phyloP scores from a whole-genome alignment of 2,113 vertebrate species.

The Nesoenas mayeri region DNA sequence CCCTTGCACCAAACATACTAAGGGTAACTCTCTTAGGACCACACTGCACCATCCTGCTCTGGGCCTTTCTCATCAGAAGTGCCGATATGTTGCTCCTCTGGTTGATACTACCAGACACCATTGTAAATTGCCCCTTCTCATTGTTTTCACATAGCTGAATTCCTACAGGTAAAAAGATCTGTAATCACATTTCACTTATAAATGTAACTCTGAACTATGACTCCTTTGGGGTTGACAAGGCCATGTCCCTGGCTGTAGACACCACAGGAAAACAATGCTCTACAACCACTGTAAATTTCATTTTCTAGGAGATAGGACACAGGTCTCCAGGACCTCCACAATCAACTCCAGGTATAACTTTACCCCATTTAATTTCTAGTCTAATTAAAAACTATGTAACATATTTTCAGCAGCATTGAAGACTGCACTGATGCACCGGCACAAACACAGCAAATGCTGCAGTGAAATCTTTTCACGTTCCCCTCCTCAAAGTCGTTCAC shows the following conservation, averaged over 20 bases:
- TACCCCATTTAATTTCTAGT: not conserved
- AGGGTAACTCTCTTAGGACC: not conserved
- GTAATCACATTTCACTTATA: not conserved
- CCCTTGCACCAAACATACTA: not conserved
- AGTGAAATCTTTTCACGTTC: not conserved
- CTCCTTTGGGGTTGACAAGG: not conserved
- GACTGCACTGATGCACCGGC: not conserved
- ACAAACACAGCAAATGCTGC: not conserved
- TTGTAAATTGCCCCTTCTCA: not conserved
- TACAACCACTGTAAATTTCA: not conserved
- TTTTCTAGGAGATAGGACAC: not conserved
- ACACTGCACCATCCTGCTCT: fast-evolving
- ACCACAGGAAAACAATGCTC: not conserved
- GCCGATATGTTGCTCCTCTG: not conserved
- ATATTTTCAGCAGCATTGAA: not conserved
- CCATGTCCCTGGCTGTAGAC: not conserved
- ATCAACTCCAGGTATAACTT: not conserved
- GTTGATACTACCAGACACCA: not conserved
- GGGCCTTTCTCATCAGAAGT: not conserved
- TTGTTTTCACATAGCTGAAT: not conserved
- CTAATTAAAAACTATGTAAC: not conserved
- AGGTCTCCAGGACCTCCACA: not conserved
- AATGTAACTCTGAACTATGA: not conserved
- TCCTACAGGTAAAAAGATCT: not conserved
- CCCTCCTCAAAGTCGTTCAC: fast-evolving